phyloP scores from a whole-genome alignment of 2,888 invertebrate genomes.

The Amiota minor region DNA sequence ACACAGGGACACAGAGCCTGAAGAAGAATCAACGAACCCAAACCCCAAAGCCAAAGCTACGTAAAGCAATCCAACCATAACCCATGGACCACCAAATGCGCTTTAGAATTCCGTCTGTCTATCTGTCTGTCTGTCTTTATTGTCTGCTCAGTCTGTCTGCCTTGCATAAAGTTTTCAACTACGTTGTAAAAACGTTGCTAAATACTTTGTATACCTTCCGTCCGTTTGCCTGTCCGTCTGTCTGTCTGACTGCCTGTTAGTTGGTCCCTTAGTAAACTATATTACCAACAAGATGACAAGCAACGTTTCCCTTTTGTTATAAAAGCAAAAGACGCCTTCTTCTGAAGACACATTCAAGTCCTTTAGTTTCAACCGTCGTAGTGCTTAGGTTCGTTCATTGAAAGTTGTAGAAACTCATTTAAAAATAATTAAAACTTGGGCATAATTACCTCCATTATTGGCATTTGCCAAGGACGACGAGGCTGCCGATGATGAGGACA shows the following conservation, averaged over 20 bases:
- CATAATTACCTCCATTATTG: conserved; percentile 73
- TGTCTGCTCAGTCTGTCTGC: neutral
- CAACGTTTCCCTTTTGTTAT: too few species aligned
- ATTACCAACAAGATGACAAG: too few species aligned
- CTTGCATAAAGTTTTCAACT: conserved; percentile 17
- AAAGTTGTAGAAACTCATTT: conserved; percentile 70
- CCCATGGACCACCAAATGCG: neutral
- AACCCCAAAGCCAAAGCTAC: conserved; percentile 46
- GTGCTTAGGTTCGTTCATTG: conserved; percentile 9
- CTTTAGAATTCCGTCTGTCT: too few species aligned
- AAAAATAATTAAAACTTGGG: conserved; percentile 72
- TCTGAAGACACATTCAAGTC: too few species aligned
- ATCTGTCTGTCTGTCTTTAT: too few species aligned
- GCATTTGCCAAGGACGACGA: conserved; percentile 69
- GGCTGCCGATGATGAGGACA: conserved; percentile 75
- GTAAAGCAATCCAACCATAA: conserved; percentile 41
- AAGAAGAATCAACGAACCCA: conserved; percentile 30
- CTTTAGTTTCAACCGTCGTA: too few species aligned
- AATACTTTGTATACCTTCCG: neutral
- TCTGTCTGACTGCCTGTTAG: neutral
- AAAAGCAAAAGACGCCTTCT: too few species aligned
- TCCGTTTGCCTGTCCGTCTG: neutral
- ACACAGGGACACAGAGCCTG: too few species aligned
- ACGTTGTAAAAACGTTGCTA: conserved; percentile 13
- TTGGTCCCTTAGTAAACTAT: neutral